Evolutionary conservation across 1,140 invertebrate species (phyloP).

Genomic region (Lasaia peninsularis): DNA sequence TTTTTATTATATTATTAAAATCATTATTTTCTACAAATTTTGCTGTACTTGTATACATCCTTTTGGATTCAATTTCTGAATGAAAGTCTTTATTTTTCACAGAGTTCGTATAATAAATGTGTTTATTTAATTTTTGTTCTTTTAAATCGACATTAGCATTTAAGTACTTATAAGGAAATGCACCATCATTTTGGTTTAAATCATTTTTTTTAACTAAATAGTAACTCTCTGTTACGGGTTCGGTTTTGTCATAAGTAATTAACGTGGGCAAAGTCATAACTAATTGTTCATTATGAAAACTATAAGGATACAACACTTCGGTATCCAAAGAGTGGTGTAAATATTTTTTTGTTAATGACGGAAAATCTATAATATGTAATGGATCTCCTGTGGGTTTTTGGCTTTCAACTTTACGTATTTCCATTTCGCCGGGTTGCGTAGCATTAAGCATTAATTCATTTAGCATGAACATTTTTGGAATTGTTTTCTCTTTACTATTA

Average conservation of each 20-base stretch:
- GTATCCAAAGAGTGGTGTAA: neutral
- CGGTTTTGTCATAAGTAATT: neutral
- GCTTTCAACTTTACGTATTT: neutral
- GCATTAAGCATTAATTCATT: neutral
- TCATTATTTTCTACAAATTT: no score
- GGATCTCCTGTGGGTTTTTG: neutral
- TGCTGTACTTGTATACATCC: no score
- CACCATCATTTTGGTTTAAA: no score
- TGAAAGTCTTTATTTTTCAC: no score
- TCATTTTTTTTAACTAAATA: no score
- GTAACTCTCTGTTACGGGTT: neutral
- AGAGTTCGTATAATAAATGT: no score
- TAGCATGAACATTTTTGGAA: neutral
- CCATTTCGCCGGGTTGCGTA: neutral
- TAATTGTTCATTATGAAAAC: neutral
- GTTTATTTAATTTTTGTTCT: no score
- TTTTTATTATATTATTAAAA: no score
- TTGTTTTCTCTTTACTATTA: neutral
- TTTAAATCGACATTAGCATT: no score
- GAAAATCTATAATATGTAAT: neutral
- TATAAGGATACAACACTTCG: neutral
- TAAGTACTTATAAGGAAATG: no score
- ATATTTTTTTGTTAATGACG: neutral
- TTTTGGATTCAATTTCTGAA: no score
- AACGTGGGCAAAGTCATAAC: neutral